Percentiles rank a stretch among this genome's conserved stretches.
phyloP scores from a whole-genome alignment of 1,140 invertebrate genomes.

The Neodiprion virginianus region DNA sequence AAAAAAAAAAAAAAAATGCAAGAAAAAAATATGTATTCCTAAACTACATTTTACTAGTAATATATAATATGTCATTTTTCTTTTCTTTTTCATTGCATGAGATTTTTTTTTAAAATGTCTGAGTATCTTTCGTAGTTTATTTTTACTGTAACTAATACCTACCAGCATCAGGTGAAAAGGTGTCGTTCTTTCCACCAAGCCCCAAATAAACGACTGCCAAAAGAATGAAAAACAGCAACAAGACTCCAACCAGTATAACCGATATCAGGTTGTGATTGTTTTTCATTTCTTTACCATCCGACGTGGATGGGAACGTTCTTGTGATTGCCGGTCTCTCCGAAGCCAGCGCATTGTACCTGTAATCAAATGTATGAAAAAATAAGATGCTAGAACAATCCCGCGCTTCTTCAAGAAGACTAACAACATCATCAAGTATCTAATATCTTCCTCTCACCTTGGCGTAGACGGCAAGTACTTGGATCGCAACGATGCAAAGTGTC shows the following conservation, averaged over 20 bases:
- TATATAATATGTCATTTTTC: constrained; percentile 21
- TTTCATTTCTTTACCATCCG: constrained; percentile 42
- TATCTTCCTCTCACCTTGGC: constrained; percentile 38
- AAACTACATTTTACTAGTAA: constrained; percentile 24
- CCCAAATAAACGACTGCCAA: constrained; percentile 73
- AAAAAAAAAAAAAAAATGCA: constrained; percentile 33
- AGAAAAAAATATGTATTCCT: constrained; percentile 31
- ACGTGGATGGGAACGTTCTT: constrained; percentile 47
- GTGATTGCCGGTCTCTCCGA: not conserved
- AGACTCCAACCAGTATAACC: constrained; percentile 66
- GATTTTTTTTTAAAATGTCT: not conserved
- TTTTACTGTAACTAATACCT: constrained; percentile 45
- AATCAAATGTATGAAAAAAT: not conserved
- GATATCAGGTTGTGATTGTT: constrained; percentile 69
- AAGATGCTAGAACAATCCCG: no score
- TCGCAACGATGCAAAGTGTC: constrained; percentile 50
- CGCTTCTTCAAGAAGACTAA: no score
- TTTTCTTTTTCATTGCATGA: not conserved
- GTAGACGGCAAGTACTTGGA: constrained; percentile 44
- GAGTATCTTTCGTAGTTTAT: not conserved
- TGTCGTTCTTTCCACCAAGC: constrained; percentile 55
- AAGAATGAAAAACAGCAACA: constrained; percentile 70
- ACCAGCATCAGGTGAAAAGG: constrained; percentile 52
- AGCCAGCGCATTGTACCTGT: not conserved
- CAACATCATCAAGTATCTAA: no score